A percentile compares a stretch with the other conserved stretches of the same genome.
Conservation (phyloP, 2,113 vertebrate species). For the Crotalus helleri region DNA sequence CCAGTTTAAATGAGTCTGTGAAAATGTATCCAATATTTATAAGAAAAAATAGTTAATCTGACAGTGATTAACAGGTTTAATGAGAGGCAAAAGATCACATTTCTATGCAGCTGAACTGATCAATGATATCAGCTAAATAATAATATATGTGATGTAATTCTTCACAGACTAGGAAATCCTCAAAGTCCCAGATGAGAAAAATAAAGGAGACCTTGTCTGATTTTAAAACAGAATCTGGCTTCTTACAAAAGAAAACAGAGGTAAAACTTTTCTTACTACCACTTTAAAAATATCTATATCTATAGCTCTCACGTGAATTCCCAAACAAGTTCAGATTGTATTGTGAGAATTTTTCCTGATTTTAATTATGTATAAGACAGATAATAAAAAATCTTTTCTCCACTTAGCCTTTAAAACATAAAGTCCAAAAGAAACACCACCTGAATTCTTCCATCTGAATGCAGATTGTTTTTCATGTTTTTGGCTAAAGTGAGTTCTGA, state of each 20-base stretch:
- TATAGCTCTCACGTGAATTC: slow-evolving; percentile 13
- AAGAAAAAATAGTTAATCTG: not conserved
- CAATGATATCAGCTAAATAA: not conserved
- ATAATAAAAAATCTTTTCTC: slow-evolving; percentile 16
- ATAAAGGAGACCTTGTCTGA: not conserved
- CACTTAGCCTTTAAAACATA: not conserved
- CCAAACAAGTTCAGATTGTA: slow-evolving; percentile 5
- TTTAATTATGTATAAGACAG: not conserved
- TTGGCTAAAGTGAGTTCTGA: not conserved
- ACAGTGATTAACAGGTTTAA: not conserved
- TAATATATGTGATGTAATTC: slow-evolving; percentile 25
- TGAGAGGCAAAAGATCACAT: not conserved
- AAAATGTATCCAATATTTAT: not conserved
- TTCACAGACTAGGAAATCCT: not conserved
- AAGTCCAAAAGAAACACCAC: not conserved
- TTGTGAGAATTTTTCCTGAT: not conserved
- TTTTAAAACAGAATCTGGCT: slow-evolving; percentile 14
- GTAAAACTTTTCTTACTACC: not conserved
- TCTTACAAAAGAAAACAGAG: not conserved
- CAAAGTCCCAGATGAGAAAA: not conserved
- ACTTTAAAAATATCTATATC: slow-evolving; percentile 4
- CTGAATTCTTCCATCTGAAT: not conserved
- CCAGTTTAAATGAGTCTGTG: not conserved
- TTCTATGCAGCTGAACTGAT: not conserved
- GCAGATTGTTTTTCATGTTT: slow-evolving; percentile 14